Evolutionary conservation across 2,888 invertebrate species (phyloP).

Genomic region (Aporophyla nigra): DNA sequence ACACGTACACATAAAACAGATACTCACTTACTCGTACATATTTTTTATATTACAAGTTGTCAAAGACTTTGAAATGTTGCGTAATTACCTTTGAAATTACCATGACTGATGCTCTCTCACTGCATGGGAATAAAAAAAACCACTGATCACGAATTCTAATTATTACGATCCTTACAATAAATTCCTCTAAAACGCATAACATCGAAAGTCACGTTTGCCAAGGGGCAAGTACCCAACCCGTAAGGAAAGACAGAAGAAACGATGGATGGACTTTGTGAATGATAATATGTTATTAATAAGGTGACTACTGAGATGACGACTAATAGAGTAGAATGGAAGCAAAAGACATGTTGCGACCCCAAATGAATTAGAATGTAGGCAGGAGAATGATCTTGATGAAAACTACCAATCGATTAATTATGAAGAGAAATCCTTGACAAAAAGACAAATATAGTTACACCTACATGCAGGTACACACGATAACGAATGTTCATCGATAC

Average conservation of each 20-base stretch:
- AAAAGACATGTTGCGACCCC: too few species aligned
- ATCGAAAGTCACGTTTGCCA: neutral
- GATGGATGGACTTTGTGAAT: too few species aligned
- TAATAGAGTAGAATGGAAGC: too few species aligned
- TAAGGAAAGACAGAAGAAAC: too few species aligned
- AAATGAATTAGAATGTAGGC: too few species aligned
- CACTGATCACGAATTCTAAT: neutral
- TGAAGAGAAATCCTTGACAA: neutral
- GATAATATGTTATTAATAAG: too few species aligned
- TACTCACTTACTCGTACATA: too few species aligned
- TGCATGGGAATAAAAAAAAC: neutral
- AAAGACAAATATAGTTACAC: neutral
- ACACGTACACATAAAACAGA: neutral
- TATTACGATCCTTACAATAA: neutral
- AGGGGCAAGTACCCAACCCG: too few species aligned
- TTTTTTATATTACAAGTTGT: too few species aligned
- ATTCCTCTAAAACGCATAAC: neutral
- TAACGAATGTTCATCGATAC: conserved; percentile 42
- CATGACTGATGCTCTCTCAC: neutral
- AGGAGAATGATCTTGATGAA: too few species aligned
- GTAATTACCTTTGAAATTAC: too few species aligned
- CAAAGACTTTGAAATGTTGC: neutral
- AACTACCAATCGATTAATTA: conserved; percentile 13
- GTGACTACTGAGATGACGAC: too few species aligned
- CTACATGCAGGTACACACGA: conserved; percentile 1